These are phyloP conservation scores for Epinotia brunnichana DNA, from an alignment of 2,888 invertebrate species.

Conservation along the genomic window DNA sequence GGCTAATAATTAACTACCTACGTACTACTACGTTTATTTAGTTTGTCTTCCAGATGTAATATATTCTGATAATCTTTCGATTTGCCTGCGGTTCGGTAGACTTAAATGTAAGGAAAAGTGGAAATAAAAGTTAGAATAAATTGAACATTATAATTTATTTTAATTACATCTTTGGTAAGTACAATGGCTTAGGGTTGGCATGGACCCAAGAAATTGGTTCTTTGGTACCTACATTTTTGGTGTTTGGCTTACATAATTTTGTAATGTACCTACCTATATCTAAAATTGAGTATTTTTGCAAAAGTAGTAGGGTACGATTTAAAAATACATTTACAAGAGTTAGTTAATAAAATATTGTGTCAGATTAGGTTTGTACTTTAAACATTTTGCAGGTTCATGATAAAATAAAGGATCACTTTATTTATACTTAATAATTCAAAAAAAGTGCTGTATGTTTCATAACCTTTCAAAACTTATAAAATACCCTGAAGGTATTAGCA, in stretches of 20 bases:
- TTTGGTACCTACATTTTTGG: constrained; percentile 63
- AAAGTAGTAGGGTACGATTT: constrained; percentile 13
- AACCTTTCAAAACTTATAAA: neutral
- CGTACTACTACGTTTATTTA: too few relatives aligned
- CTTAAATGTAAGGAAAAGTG: constrained; percentile 9
- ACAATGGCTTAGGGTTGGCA: constrained; percentile 71
- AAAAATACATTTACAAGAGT: constrained; percentile 26
- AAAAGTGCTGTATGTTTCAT: neutral
- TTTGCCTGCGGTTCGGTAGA: constrained; percentile 4
- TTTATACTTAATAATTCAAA: neutral
- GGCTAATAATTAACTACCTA: too few relatives aligned
- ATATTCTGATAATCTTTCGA: neutral
- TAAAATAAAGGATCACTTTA: neutral
- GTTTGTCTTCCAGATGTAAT: neutral
- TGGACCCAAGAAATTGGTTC: constrained; percentile 73
- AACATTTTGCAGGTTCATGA: neutral
- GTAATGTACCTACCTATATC: constrained; percentile 1
- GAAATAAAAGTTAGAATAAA: constrained; percentile 50
- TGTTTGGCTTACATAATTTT: constrained; percentile 38
- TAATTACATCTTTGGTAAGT: constrained; percentile 81
- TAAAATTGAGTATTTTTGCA: constrained; percentile 34
- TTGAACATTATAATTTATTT: constrained; percentile 67
- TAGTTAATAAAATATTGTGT: neutral
- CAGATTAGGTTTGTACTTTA: constrained; percentile 18
- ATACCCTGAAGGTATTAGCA: neutral